phyloP scores from a whole-genome alignment of 1,140 invertebrate species.

The Ptiloglossa arizonensis region DNA sequence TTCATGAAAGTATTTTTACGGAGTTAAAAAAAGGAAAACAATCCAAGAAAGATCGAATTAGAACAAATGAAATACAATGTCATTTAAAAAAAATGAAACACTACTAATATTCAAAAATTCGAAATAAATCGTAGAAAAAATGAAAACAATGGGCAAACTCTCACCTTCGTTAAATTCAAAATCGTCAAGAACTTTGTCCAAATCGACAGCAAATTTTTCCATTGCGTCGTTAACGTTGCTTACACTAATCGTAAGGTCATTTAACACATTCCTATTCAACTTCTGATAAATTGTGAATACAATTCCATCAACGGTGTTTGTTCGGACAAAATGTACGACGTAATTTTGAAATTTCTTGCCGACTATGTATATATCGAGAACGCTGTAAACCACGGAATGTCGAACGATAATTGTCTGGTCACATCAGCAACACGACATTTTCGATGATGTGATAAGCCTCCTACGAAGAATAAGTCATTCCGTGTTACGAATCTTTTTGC shows the following conservation, averaged over 20 bases:
- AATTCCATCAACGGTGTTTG: constrained; percentile 38
- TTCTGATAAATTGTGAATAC: constrained; percentile 8
- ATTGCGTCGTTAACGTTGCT: constrained; percentile 73
- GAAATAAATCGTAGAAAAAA: too few relatives aligned
- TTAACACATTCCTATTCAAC: constrained; percentile 28
- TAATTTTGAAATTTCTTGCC: constrained; percentile 26
- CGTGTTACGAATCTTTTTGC: constrained; percentile 6
- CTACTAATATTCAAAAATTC: too few relatives aligned
- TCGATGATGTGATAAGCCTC: background rate
- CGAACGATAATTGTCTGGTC: background rate
- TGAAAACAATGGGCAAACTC: background rate
- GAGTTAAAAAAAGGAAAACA: too few relatives aligned
- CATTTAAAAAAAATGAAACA: too few relatives aligned
- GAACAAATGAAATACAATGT: background rate
- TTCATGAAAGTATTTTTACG: too few relatives aligned
- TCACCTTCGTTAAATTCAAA: constrained; percentile 90
- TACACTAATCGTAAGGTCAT: background rate
- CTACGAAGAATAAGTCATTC: background rate
- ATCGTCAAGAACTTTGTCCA: constrained; percentile 94
- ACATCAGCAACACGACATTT: background rate
- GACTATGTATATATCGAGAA: background rate
- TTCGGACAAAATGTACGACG: background rate
- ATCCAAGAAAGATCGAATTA: too few relatives aligned
- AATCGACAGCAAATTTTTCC: constrained; percentile 90
- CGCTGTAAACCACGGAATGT: background rate